Base-by-base conservation (phyloP, 2,888 invertebrate species). In the Aethes cnicana region DNA sequence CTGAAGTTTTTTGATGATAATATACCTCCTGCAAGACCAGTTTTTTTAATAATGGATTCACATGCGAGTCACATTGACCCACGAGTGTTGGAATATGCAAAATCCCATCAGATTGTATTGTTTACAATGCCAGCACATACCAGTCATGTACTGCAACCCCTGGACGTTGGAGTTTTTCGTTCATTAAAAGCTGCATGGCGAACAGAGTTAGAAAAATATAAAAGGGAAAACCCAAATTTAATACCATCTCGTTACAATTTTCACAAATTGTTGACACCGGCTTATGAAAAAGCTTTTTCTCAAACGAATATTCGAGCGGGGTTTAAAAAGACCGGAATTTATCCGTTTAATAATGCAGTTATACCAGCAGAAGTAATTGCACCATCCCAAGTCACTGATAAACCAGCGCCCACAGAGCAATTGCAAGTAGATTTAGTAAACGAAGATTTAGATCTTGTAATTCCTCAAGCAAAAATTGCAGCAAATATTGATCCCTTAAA, bases 261-360 rank as follows among this genome's bases (percentile, higher is more conserved):
- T 44, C 55, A 58, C 25, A 53, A 20, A 37, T 54, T 57, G 28
- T 47, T 58, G n/a, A 59, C 49, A 12, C 58, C 56, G 7, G 54
- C 36, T 1, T 58, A 47, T 46, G 53, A 56, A 49, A 57, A 35
- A 54, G 8, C 35, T 39, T 61, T 61, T 47, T 55, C 53, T 20
- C 54, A 26, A 20, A 11, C 46, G 9, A 50, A 50, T 35, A 50
- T 56, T 36, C 6, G 32, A n/a, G n/a, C n/a, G n/a, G n/a, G n/a
- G n/a, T n/a, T n/a, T n/a, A n/a, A n/a, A n/a, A n/a, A n/a, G n/a
- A 16, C n/a, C 26, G 11, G 54, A 21, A n/a, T 26, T 47, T 35
- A 16, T 36, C 36, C 28, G 14, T 26, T 25, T 16, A 16, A 36
- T 47, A 21, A 21, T 21, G 21, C 21, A 5, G 21, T 6, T 5